Evolutionary conservation across 2,113 vertebrate genomes (phyloP), one percentile per base, ranked within the genome.

Genomic region (Pollachius pollachius): DNA sequence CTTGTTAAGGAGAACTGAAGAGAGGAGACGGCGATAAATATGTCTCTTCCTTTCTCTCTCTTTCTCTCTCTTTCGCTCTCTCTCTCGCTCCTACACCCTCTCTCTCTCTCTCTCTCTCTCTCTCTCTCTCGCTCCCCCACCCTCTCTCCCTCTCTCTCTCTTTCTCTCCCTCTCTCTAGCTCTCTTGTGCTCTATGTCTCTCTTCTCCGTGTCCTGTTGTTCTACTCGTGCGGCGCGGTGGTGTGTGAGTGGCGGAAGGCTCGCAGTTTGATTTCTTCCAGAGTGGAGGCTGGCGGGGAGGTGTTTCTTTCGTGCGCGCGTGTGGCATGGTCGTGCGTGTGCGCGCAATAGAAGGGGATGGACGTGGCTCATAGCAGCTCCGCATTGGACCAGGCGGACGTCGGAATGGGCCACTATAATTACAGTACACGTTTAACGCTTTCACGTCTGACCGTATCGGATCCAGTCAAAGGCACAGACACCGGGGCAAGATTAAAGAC

Each of bases 381-480:
- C 85, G 90, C 89, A 93, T 93, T 94, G 92, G 92, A 86, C 87
- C 89, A 89, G 72, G 74, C 77, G 75, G 79, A 87, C 76, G 81
- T 75, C 70, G 80, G 78, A 83, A 89, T 69, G 67, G 76, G 71
- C 77, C 15, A 72, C 76, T 83, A 62, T 85, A 90, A 91, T 92
- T 89, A 90, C 88, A 88, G 90, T 89, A 86, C 81, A 88, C 80
- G 62, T 84, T 94, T 96, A 95, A 95, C 94, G 87, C 91, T 72
- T 90, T 88, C 83, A 12, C 57, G 27, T 52, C 54, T 48, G 54
- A 16, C 30, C 52, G 3, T 56, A 41, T 17, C 54, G 62, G 52
- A 69, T 74, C 80, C 23, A 27, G 19, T 60, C 74, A 68, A 48
- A 48, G 41, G 2, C 41, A 48, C 41, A 75, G 76, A 64, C 23